These are phyloP conservation scores for Gila robusta DNA, from an alignment of 2,797 vertebrate species.

Conservation along the genomic window DNA sequence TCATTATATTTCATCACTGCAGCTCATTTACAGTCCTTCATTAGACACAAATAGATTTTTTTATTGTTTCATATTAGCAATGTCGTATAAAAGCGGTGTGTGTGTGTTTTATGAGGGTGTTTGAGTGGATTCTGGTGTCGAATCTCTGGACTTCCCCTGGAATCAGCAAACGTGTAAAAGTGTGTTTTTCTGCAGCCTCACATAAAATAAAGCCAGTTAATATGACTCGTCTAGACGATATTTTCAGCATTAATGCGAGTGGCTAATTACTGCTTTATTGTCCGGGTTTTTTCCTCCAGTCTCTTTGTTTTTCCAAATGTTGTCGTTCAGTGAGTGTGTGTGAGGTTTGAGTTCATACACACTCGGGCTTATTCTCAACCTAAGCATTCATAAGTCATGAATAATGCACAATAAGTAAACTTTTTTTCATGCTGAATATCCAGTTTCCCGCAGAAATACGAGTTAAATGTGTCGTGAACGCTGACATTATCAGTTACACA, in stretches of 20 bases:
- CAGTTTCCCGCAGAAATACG: background rate
- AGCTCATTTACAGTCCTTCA: background rate
- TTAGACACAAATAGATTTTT: constrained; percentile 2
- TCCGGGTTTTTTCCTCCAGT: constrained; percentile 13
- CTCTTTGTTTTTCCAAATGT: constrained; percentile 52
- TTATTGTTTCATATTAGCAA: constrained; percentile 4
- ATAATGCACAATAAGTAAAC: background rate
- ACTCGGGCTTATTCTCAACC: background rate
- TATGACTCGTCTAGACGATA: constrained; percentile 53
- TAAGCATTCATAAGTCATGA: background rate
- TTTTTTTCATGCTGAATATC: background rate
- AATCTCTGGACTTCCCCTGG: constrained; percentile 1
- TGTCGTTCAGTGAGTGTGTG: constrained; percentile 29
- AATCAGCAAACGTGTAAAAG: constrained; percentile 67
- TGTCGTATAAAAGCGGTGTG: background rate
- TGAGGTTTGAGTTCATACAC: background rate
- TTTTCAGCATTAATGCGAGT: constrained; percentile 50
- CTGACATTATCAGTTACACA: background rate
- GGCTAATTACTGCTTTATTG: constrained; percentile 59
- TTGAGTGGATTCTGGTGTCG: background rate
- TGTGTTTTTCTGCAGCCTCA: constrained; percentile 60
- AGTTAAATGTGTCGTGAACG: background rate
- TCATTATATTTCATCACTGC: background rate
- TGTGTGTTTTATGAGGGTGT: background rate
- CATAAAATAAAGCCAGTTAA: constrained; percentile 14